Conservation (phyloP, 2,113 vertebrate species). For the Notiomystis cincta region DNA sequence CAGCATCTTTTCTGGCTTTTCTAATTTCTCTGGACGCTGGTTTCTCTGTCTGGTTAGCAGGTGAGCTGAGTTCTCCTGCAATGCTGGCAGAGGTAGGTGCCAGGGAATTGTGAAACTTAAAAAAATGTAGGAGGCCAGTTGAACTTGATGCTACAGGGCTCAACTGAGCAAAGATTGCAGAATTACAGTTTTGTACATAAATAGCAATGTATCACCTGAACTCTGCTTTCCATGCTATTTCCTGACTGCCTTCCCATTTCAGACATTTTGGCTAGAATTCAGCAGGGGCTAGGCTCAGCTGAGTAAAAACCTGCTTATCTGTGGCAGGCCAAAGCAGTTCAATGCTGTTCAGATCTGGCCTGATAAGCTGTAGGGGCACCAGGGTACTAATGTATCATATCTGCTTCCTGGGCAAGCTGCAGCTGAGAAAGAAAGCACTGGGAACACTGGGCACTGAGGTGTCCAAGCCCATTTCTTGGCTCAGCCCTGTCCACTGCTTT, state of each 20-base stretch:
- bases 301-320: not conserved
- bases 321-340: not conserved
- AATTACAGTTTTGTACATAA: not conserved
- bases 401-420: not conserved
- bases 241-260: not conserved
- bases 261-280: not conserved
- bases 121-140: not conserved
- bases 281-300: not conserved
- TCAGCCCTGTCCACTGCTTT: not conserved
- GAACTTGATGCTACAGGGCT: not conserved
- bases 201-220: not conserved
- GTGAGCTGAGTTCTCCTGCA: not conserved
- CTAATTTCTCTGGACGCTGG: not conserved
- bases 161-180: not conserved
- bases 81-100: not conserved
- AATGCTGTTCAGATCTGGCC: not conserved
- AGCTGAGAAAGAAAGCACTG: not conserved
- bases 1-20: not conserved
- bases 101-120: not conserved
- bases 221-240: not conserved
- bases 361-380: not conserved
- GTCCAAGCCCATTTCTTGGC: not conserved
- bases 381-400: not conserved
- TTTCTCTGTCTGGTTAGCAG: not conserved
- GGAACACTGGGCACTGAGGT: too few species aligned